A percentile compares a stretch with the other conserved stretches of the same genome.
Conservation (phyloP, 2,888 invertebrate genomes). For the Lasioglossum leucozonium region DNA sequence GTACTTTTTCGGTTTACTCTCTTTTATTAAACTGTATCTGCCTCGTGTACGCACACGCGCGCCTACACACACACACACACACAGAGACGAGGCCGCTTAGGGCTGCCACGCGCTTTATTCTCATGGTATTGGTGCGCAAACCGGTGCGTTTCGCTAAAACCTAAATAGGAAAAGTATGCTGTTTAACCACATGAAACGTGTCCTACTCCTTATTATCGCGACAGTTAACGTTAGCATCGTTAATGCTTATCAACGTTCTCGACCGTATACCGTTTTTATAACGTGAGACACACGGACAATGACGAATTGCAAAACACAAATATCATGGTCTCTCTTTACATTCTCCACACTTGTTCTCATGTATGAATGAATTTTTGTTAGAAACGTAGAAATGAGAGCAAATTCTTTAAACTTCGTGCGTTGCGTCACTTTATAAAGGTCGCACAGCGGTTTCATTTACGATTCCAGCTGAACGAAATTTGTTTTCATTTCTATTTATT, state of each 20-base stretch:
- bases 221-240: background rate
- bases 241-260: background rate
- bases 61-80: too few species aligned
- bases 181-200: background rate
- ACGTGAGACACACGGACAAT: background rate
- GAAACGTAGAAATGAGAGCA: background rate
- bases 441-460: background rate
- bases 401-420: background rate
- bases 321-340: background rate
- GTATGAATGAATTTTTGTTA: background rate
- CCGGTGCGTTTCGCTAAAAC: slow-evolving; percentile 13
- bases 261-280: background rate
- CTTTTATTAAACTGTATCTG: background rate
- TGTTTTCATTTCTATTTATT: slow-evolving; percentile 6
- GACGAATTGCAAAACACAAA: background rate
- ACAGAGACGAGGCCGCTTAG: background rate
- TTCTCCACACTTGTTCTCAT: background rate
- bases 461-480: background rate
- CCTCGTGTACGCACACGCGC: background rate
- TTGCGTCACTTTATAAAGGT: background rate
- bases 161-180: slow-evolving; percentile 16
- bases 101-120: background rate
- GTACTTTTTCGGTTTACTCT: slow-evolving; percentile 33
- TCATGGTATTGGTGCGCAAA: slow-evolving; percentile 10
- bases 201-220: background rate